Evolutionary conservation across 2,888 invertebrate species (phyloP).

Genomic region (Synanthedon myopaeformis): DNA sequence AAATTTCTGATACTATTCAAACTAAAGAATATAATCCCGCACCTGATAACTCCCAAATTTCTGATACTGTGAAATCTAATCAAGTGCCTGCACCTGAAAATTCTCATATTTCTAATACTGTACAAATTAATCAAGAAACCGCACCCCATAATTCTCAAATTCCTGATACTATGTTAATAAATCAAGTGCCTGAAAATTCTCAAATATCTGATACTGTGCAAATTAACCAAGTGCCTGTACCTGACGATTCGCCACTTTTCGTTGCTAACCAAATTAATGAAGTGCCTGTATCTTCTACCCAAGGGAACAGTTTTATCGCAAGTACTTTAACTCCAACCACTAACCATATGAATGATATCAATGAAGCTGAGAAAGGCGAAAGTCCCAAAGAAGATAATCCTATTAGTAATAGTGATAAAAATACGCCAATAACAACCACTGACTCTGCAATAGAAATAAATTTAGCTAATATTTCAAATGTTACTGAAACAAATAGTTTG

Average conservation of each 20-base stretch:
- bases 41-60: constrained; percentile 10
- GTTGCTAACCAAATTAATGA: too few species aligned
- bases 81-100: constrained; percentile 7
- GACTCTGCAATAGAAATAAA: too few species aligned
- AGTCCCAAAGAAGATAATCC: background rate
- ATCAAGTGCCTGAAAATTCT: constrained; percentile 14
- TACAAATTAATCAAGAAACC: constrained; percentile 14
- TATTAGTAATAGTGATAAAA: background rate
- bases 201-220: too few species aligned
- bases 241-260: too few species aligned
- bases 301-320: background rate
- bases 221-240: too few species aligned
- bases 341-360: background rate
- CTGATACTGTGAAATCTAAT: too few species aligned
- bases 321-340: background rate
- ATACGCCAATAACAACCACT: background rate
- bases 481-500: too few species aligned
- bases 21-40: constrained; percentile 10
- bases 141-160: constrained; percentile 1
- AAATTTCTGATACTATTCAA: background rate
- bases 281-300: too few species aligned
- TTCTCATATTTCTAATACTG: constrained; percentile 11
- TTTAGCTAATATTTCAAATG: too few species aligned
- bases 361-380: background rate
- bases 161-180: constrained; percentile 8